phyloP scores from a whole-genome alignment of 2,113 vertebrate genomes.

The Dryoscopus gambensis region DNA sequence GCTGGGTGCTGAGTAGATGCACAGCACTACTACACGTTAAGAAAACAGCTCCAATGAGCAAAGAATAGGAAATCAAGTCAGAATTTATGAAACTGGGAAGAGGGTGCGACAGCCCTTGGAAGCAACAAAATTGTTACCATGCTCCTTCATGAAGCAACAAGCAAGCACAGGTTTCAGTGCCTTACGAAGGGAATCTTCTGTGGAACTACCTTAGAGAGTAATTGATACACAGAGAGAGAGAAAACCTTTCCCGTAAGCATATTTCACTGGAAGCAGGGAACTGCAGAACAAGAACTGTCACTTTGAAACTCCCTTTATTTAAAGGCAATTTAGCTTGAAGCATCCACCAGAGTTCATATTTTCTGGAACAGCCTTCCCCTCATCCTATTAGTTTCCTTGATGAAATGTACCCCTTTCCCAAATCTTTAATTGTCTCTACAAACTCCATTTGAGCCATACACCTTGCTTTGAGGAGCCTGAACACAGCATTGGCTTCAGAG shows the following conservation, averaged over 20 bases:
- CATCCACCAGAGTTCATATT: not conserved
- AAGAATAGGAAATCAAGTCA: not conserved
- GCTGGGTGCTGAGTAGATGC: not conserved
- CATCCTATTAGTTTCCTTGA: not conserved
- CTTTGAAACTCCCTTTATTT: not conserved
- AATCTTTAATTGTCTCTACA: not conserved
- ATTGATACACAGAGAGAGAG: not conserved
- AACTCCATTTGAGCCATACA: not conserved
- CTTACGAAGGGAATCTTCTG: not conserved
- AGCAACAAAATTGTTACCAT: not conserved
- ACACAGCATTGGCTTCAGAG: not conserved
- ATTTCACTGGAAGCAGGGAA: not conserved
- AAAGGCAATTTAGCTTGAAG: not conserved
- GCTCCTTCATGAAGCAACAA: not conserved
- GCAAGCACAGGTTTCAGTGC: not conserved
- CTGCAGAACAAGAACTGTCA: not conserved
- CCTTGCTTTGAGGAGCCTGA: not conserved
- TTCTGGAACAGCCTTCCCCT: not conserved
- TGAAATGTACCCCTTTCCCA: not conserved
- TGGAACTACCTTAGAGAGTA: not conserved
- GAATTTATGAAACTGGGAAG: not conserved
- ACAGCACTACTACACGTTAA: not conserved
- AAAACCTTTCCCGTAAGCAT: not conserved
- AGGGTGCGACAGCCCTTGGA: fast-evolving
- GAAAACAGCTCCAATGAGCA: not conserved